These are phyloP conservation scores for Sisor rabdophorus DNA, from an alignment of 2,113 vertebrate species.

Conservation along the genomic window DNA sequence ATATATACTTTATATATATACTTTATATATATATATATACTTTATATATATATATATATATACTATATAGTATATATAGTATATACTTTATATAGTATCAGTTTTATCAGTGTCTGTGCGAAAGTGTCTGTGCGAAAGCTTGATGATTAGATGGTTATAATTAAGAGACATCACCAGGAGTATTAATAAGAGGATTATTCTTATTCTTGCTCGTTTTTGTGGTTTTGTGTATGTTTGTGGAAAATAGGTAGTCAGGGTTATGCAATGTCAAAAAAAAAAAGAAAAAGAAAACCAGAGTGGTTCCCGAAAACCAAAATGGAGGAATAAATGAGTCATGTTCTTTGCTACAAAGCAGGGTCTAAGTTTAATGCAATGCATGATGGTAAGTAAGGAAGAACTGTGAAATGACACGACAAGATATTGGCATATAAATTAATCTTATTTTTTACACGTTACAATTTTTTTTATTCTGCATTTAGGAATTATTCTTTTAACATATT, in stretches of 20 bases:
- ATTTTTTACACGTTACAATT: background rate
- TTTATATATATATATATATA: no score
- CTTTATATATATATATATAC: no score
- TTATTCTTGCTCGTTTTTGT: background rate
- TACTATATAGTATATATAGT: no score
- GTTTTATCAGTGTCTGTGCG: no score
- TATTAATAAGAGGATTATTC: background rate
- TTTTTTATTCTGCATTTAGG: background rate
- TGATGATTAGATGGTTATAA: background rate
- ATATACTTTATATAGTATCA: no score
- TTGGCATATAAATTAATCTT: background rate
- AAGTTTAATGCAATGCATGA: background rate
- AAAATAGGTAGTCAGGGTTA: conserved; percentile 51
- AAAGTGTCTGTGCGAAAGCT: background rate
- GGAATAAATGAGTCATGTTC: conserved; percentile 12
- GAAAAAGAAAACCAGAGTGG: no score
- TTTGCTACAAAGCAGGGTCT: background rate
- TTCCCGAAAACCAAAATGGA: conserved; percentile 13
- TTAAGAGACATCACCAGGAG: background rate
- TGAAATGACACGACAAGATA: background rate
- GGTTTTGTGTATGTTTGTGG: conserved; percentile 33
- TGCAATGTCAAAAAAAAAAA: conserved; percentile 38
- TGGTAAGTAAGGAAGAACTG: background rate
- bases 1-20: no score
- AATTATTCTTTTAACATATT: background rate